Conservation (phyloP, 2,797 vertebrate genomes). For the Bradypodion pumilum region DNA sequence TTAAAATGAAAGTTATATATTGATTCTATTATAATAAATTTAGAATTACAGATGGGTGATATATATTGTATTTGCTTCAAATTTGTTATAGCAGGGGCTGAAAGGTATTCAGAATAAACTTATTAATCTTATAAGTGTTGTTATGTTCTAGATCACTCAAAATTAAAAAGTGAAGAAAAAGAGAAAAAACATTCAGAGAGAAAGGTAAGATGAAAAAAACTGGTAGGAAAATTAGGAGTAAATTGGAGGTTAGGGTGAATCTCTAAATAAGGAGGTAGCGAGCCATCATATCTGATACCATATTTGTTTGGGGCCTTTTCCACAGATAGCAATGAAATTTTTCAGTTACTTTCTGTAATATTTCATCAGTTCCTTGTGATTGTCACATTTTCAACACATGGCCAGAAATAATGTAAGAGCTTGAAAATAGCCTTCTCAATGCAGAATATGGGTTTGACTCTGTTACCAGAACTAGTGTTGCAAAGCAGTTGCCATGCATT, state of each 20-base stretch:
- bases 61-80: neutral
- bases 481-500: neutral
- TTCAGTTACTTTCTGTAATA: neutral
- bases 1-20: no score
- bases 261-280: neutral
- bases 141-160: slow-evolving; percentile 59
- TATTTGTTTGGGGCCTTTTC: neutral
- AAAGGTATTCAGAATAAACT: slow-evolving; percentile 10
- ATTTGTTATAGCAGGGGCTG: neutral
- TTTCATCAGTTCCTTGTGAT: neutral
- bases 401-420: neutral
- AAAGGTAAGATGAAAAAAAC: slow-evolving; percentile 67
- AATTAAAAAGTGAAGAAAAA: slow-evolving; percentile 70
- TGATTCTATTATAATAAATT: no score
- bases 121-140: slow-evolving; percentile 10
- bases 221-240: slow-evolving; percentile 11
- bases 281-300: neutral
- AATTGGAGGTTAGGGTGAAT: neutral
- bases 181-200: slow-evolving; percentile 73
- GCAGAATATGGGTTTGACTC: neutral
- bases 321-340: neutral
- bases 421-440: slow-evolving; percentile 1
- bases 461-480: neutral
- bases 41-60: neutral
- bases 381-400: neutral